Base-by-base conservation (phyloP, 2,888 invertebrate species). In the Cactoblastis cactorum region DNA sequence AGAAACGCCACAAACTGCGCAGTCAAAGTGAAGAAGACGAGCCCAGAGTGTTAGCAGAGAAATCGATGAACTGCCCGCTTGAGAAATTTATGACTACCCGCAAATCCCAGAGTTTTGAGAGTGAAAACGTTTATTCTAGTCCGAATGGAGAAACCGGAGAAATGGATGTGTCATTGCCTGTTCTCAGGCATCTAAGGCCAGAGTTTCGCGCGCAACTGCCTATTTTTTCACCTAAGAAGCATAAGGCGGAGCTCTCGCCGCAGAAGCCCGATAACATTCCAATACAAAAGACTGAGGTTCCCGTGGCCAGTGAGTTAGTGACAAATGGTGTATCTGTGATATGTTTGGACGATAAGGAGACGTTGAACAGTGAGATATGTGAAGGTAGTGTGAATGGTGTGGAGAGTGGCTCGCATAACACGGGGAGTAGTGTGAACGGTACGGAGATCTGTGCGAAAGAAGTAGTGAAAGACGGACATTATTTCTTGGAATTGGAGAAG, bases 151-250 rank as follows among this genome's bases (percentile, higher is more conserved):
- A 80, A 38, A 55, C 72, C 8, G 43, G 43, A 5, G 43, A 43
- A n/a, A 1, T 43, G 17, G 79, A 82, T 39, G 66, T 78, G 0
- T 80, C 86, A 1, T 83, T 96, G 56, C 96, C 96, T 1, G 96
- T 97, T 11, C 78, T 97, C 56, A 91, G 96, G 77, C 96, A 96
- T 80, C 82, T 97, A 55, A 91, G 96, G 69, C 95, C 96, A 0
- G 96, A 97, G 72, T 97, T 97, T 74, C 90, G 96, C 17, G 96
- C 96, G 0, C 96, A 96, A 72, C 81, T 97, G 59, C 94, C 95
- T 0, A 92, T 94, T 15, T 79, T 92, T 28, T 93, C 92, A 32
- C 92, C 93, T 18, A 93, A 93, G 80, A 84, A 87, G 66, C 70
- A 74, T 62, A 87, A 82, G 55, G 58, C 69, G 9, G 86, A 84